Percentiles rank a stretch among this genome's conserved stretches.
phyloP scores from a whole-genome alignment of 2,888 invertebrate species.

The Calameuta idolon region DNA sequence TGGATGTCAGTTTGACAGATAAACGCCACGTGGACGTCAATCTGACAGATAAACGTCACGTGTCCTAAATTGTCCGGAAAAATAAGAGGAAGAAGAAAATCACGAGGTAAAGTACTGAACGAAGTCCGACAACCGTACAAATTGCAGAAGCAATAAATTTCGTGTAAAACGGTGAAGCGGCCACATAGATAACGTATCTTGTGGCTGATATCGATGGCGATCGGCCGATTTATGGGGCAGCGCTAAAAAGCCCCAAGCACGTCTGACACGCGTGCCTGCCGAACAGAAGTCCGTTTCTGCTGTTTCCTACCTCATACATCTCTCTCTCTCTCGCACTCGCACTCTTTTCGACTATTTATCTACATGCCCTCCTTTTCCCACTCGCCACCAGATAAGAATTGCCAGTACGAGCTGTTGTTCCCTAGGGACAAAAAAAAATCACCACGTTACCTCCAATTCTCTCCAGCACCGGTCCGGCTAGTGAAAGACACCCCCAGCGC shows the following conservation, averaged over 20 bases:
- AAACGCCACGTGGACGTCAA: neutral
- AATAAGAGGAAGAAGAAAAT: neutral
- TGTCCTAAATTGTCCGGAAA: neutral
- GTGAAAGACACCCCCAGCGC: neutral
- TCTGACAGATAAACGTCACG: neutral
- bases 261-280: constrained; percentile 33
- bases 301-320: constrained; percentile 27
- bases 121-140: constrained; percentile 39
- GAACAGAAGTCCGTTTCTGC: constrained; percentile 22
- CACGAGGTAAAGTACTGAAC: neutral
- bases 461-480: neutral
- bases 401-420: neutral
- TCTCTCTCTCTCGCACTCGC: constrained; percentile 29
- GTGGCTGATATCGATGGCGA: constrained; percentile 61
- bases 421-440: neutral
- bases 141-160: constrained; percentile 56
- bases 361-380: constrained; percentile 1
- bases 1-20: neutral
- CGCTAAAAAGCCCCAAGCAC: constrained; percentile 41
- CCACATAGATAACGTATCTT: constrained; percentile 53
- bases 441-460: neutral
- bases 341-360: neutral
- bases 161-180: constrained; percentile 48
- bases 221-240: constrained; percentile 55
- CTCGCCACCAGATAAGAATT: neutral